These are phyloP conservation scores for Pterocles gutturalis DNA, from an alignment of 2,113 vertebrate species.

Conservation along the genomic window DNA sequence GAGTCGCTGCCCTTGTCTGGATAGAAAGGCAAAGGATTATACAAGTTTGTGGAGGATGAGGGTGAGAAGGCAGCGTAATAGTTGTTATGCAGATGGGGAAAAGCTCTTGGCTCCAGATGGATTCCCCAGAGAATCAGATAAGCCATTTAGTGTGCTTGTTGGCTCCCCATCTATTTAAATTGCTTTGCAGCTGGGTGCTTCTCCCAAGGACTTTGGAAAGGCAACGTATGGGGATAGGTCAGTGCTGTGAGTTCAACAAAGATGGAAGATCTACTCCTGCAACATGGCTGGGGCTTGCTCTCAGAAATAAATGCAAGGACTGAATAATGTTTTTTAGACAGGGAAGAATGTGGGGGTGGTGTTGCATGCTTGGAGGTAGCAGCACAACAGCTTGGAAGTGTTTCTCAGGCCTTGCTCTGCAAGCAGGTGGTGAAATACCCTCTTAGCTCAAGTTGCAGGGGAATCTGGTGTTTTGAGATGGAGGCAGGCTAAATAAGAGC, in stretches of 20 bases:
- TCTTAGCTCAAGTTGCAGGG: not conserved
- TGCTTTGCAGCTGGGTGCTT: constrained; percentile 20
- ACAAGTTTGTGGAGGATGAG: constrained; percentile 18
- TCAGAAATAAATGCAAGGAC: not conserved
- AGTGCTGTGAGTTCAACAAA: not conserved
- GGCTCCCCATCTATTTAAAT: constrained; percentile 31
- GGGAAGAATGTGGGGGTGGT: not conserved
- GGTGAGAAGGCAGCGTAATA: not conserved
- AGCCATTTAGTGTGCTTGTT: constrained; percentile 49
- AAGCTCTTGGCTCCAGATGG: constrained; percentile 58
- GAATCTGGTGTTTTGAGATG: not conserved
- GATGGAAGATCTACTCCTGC: not conserved
- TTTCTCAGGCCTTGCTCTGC: not conserved
- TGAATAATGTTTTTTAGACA: not conserved
- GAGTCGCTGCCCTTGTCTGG: not conserved
- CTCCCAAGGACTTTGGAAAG: constrained; percentile 13
- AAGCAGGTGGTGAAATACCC: constrained; percentile 9
- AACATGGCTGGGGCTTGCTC: not conserved
- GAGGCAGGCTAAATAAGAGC: not conserved
- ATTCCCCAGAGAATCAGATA: constrained; percentile 48
- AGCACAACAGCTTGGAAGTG: not conserved
- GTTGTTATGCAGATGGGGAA: not conserved
- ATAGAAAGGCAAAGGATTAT: constrained; percentile 8
- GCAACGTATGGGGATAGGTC: not conserved
- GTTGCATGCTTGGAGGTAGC: not conserved